These are phyloP conservation scores for Zaprionus capensis DNA, from an alignment of 1,140 invertebrate genomes.

Conservation along the genomic window DNA sequence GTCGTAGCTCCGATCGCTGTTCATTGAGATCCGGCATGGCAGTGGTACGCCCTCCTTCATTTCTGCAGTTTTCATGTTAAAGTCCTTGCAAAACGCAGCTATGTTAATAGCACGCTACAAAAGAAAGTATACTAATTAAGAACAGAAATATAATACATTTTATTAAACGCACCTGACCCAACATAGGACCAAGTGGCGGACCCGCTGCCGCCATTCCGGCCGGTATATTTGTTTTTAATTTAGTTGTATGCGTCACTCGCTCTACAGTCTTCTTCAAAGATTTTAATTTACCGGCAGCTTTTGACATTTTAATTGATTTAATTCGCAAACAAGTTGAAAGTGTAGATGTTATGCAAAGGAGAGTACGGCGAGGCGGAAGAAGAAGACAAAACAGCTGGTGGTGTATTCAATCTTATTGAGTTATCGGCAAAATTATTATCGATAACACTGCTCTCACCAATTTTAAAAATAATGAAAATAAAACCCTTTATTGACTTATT, in stretches of 20 bases:
- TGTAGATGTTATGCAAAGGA: slow-evolving; percentile 65
- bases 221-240: slow-evolving; percentile 91
- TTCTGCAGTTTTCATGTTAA: slow-evolving; percentile 96
- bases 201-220: slow-evolving; percentile 94
- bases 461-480: too few species aligned
- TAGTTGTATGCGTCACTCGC: slow-evolving; percentile 90
- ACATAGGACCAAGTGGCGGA: slow-evolving; percentile 95
- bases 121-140: slow-evolving; percentile 17
- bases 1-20: slow-evolving; percentile 94
- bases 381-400: slow-evolving; percentile 19
- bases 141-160: not conserved
- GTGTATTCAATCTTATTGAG: not conserved
- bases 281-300: slow-evolving; percentile 88
- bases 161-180: slow-evolving; percentile 90
- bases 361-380: slow-evolving; percentile 21
- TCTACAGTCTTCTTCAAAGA: slow-evolving; percentile 88
- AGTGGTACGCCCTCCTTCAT: slow-evolving; percentile 97
- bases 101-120: slow-evolving; percentile 97
- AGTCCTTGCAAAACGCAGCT: slow-evolving; percentile 98
- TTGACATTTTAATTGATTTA: slow-evolving; percentile 88
- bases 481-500: too few species aligned
- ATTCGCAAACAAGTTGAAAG: not conserved
- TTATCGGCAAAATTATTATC: not conserved
- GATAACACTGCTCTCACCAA: not conserved
- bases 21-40: slow-evolving; percentile 91